phyloP scores from a whole-genome alignment of 2,113 vertebrate genomes.

The Garra rufa region DNA sequence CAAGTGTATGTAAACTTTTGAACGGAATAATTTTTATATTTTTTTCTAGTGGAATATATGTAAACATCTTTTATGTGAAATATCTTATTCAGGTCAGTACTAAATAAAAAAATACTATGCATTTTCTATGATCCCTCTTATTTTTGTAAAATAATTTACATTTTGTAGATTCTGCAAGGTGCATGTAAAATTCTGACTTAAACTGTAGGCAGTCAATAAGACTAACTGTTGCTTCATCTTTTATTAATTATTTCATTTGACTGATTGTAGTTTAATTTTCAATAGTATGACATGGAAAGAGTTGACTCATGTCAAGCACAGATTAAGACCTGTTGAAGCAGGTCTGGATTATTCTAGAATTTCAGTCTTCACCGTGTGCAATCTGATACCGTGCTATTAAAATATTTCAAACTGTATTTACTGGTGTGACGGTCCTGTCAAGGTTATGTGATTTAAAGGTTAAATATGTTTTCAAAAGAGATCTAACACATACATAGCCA shows the following conservation, averaged over 20 bases:
- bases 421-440: background rate
- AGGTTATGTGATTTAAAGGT: conserved; percentile 25
- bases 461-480: background rate
- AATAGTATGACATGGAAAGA: background rate
- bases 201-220: background rate
- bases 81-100: no score
- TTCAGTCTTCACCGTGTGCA: conserved; percentile 12
- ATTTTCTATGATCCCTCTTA: no score
- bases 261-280: background rate
- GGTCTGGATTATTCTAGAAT: conserved; percentile 41
- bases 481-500: background rate
- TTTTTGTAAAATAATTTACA: no score
- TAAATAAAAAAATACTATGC: no score
- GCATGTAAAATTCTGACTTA: no score
- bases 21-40: no score
- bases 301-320: background rate
- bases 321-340: conserved; percentile 34
- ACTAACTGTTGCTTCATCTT: background rate
- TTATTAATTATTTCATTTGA: background rate
- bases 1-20: no score
- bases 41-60: no score
- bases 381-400: conserved; percentile 2
- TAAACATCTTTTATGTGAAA: no score
- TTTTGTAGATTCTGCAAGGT: no score
- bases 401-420: conserved; percentile 20